phyloP scores from a whole-genome alignment of 1,140 invertebrate genomes.

The Lepidostoma basale region DNA sequence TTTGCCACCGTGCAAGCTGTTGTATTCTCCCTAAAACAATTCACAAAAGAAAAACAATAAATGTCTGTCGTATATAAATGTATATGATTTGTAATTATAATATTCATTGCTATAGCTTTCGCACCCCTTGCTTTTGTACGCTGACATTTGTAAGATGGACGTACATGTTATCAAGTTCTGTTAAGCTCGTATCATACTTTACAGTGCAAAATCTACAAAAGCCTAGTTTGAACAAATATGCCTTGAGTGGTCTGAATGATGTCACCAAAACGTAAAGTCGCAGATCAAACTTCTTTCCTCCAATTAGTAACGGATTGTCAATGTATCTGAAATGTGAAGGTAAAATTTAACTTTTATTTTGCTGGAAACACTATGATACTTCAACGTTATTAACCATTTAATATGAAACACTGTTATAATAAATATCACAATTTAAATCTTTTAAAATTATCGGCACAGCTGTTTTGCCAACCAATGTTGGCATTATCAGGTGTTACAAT shows the following conservation, averaged over 20 bases:
- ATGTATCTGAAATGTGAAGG: slow-evolving; percentile 71
- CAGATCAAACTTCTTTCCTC: slow-evolving; percentile 88
- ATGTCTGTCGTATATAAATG: too few species aligned
- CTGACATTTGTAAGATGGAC: slow-evolving; percentile 90
- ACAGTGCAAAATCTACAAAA: slow-evolving; percentile 82
- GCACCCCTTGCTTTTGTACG: slow-evolving; percentile 78
- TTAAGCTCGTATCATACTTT: slow-evolving; percentile 80
- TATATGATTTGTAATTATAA: too few species aligned
- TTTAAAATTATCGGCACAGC: too few species aligned
- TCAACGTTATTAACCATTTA: too few species aligned
- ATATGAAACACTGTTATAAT: too few species aligned
- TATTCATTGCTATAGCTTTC: too few species aligned
- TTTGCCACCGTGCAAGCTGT: slow-evolving; percentile 93
- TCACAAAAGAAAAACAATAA: too few species aligned
- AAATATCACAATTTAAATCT: too few species aligned
- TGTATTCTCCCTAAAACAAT: slow-evolving; percentile 83
- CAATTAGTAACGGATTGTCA: slow-evolving; percentile 82
- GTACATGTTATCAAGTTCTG: slow-evolving; percentile 83
- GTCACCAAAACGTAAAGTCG: slow-evolving; percentile 84
- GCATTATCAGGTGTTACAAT: too few species aligned
- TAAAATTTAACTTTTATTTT: too few species aligned
- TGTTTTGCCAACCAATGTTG: too few species aligned
- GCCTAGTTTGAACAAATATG: slow-evolving; percentile 84
- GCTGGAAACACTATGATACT: too few species aligned
- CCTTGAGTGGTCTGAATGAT: slow-evolving; percentile 78